Conservation (phyloP, 2,888 invertebrate genomes). For the Sericinus montela region DNA sequence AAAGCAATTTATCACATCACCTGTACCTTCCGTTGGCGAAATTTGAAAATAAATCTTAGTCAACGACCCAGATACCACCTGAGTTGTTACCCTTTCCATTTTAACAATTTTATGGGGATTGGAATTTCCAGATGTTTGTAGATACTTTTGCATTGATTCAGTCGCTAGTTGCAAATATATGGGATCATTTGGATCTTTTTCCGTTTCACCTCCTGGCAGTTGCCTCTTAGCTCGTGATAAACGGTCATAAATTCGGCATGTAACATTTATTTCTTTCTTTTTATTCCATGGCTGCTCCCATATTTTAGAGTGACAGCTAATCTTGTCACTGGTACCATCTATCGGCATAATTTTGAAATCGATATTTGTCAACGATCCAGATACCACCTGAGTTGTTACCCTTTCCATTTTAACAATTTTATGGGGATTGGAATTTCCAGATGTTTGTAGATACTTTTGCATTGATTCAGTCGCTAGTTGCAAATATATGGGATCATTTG, state of each 20-base stretch:
- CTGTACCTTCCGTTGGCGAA: conserved; percentile 31
- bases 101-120: conserved; percentile 32
- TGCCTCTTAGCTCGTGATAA: not conserved
- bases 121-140: conserved; percentile 27
- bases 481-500: conserved; percentile 23
- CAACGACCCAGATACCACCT: conserved; percentile 37
- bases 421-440: conserved; percentile 22
- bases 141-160: conserved; percentile 40
- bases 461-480: conserved; percentile 35
- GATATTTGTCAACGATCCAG: conserved; percentile 44
- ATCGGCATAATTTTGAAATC: conserved; percentile 47
- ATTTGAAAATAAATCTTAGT: conserved; percentile 42
- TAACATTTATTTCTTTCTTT: conserved; percentile 42
- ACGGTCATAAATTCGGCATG: conserved; percentile 21
- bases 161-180: conserved; percentile 36
- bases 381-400: conserved; percentile 57
- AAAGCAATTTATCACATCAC: conserved; percentile 30
- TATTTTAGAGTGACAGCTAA: conserved; percentile 62
- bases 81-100: conserved; percentile 35
- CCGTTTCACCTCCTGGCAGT: conserved; percentile 19
- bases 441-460: conserved; percentile 28
- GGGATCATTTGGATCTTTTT: conserved; percentile 30
- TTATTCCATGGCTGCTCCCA: conserved; percentile 80
- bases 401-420: conserved; percentile 39
- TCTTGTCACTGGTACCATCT: conserved; percentile 31